A percentile compares a stretch with the other conserved stretches of the same genome.
Conservation (phyloP, 2,888 invertebrate species). For the Chaitophorus viminalis region DNA sequence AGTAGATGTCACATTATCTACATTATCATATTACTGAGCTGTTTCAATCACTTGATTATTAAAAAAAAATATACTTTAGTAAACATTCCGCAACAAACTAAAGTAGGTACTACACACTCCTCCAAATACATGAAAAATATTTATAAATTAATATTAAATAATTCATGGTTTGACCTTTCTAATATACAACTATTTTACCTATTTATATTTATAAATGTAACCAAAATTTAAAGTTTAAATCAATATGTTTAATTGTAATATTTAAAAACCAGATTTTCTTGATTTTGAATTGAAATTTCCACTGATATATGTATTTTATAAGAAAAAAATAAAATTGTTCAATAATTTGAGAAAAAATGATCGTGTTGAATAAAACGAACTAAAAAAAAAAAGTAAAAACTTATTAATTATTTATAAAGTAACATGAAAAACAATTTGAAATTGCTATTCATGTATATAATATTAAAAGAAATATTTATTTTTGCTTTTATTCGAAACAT, state of each 20-base stretch:
- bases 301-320: background rate
- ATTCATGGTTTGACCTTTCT: background rate
- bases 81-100: conserved; percentile 4
- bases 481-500: background rate
- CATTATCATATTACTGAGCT: background rate
- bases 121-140: background rate
- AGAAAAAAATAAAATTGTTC: background rate
- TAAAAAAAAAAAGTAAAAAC: background rate
- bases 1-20: background rate
- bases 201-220: background rate
- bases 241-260: background rate
- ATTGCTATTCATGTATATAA: too few relatives aligned
- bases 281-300: background rate
- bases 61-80: background rate
- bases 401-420: too few relatives aligned
- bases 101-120: background rate
- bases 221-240: background rate
- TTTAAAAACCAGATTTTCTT: background rate
- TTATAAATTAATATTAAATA: background rate
- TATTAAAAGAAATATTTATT: background rate
- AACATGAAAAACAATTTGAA: too few relatives aligned
- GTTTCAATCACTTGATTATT: background rate
- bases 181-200: background rate
- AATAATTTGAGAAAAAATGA: background rate
- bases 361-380: background rate